Base-by-base conservation (phyloP, 2,797 vertebrate genomes). In the Mallotus villosus region DNA sequence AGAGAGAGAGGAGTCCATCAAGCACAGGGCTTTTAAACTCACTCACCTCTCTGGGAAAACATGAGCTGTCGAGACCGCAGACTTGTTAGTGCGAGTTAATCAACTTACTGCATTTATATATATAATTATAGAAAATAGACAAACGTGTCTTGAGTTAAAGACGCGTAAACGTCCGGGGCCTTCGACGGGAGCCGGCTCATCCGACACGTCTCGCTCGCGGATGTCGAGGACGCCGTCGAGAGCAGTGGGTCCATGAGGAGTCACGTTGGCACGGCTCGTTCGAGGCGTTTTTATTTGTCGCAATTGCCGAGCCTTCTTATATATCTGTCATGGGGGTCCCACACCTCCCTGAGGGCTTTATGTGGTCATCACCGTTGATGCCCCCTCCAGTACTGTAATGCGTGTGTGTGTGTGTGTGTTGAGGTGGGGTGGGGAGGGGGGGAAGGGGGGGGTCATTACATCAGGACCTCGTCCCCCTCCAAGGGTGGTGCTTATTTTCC, bases 401-500 rank as follows among this genome's bases (percentile, higher is more conserved):
- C 41, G 14, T 46, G 41, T 46, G 41, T 46, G 37, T 46, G 41
- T 46, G 37, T 41, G 41, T 8, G 41, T 46, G 41, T 46, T 12
- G 41, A 41, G 41, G 41, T 46, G 41, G 12, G 12, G 41, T 3
- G 41, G 11, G 41, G 41, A 2, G 41, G 41, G 51, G 17, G 19
- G 17, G 19, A 19, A 4, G 37, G 49, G 29, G n/a, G 64, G n/a
- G 59, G 53, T 11, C 22, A 62, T 81, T 63, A 29, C 64, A 65
- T 73, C 61, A 71, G 73, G 61, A 58, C 70, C 75, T 37, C 57
- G 60, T 70, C 57, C 29, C 63, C 70, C 67, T 55, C 53, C 25
- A 71, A 53, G 57, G 53, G 61, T 69, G 41, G 72, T 76, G 64
- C 71, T 74, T 78, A 34, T 68, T 66, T 74, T 78, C 16, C 46